Percentiles rank a stretch among this genome's conserved stretches.
These are phyloP conservation scores for Chelonus formosanus DNA, from an alignment of 2,888 invertebrate genomes.

Conservation along the genomic window DNA sequence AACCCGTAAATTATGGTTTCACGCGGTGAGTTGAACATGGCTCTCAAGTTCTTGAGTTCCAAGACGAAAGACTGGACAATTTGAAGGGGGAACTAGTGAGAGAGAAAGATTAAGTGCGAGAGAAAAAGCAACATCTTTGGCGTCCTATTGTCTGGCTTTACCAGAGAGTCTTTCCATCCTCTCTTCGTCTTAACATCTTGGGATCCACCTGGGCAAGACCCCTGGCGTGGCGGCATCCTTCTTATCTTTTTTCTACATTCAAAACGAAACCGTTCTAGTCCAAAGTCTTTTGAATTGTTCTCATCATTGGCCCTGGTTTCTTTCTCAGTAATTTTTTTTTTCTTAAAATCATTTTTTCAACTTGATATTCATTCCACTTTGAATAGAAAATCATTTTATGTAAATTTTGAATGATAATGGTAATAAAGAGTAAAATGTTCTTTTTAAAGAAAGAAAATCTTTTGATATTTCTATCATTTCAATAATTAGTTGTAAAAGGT, in stretches of 20 bases:
- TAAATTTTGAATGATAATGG: no score
- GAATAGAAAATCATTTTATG: no score
- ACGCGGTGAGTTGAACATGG: constrained; percentile 32
- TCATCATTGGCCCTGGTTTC: constrained; percentile 8
- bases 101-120: constrained; percentile 23
- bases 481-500: no score
- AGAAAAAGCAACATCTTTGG: constrained; percentile 40
- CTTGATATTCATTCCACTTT: no score
- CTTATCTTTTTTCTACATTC: constrained; percentile 11
- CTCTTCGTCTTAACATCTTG: neutral
- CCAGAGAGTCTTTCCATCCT: constrained; percentile 33
- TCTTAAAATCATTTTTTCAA: neutral
- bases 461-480: no score
- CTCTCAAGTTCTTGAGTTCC: constrained; percentile 20
- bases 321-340: constrained; percentile 2
- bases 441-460: no score
- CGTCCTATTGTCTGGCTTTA: constrained; percentile 55
- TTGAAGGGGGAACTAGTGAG: constrained; percentile 25
- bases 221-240: constrained; percentile 8
- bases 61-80: constrained; percentile 6
- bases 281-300: constrained; percentile 7
- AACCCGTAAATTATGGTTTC: constrained; percentile 42
- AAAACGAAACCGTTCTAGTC: constrained; percentile 11
- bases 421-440: no score
- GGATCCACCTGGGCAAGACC: constrained; percentile 24